phyloP scores from a whole-genome alignment of 2,888 invertebrate genomes.

The Eremobia ochroleuca region DNA sequence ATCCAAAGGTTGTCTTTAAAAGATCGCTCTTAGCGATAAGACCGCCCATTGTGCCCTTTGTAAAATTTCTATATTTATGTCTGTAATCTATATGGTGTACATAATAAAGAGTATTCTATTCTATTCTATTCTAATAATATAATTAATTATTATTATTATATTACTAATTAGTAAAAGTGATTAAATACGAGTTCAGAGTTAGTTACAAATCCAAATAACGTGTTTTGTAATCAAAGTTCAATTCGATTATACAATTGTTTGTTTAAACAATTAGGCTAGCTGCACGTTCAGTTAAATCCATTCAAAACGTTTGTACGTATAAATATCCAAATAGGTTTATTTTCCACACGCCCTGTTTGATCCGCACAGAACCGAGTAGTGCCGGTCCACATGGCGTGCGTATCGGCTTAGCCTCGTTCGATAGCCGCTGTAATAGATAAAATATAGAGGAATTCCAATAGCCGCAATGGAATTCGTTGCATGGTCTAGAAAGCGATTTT shows the following conservation, averaged over 20 bases:
- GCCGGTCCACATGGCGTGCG: slow-evolving; percentile 34
- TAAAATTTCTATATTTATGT: too few relatives aligned
- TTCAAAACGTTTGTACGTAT: slow-evolving; percentile 54
- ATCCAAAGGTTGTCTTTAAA: too few relatives aligned
- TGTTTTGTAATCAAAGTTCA: slow-evolving; percentile 49
- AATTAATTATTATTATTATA: too few relatives aligned
- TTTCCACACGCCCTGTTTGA: slow-evolving; percentile 60
- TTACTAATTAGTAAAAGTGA: background rate
- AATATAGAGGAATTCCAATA: slow-evolving; percentile 61
- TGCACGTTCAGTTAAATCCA: slow-evolving; percentile 36
- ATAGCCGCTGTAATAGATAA: slow-evolving; percentile 60
- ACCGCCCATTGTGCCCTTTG: too few relatives aligned
- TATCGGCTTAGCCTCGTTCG: slow-evolving; percentile 60
- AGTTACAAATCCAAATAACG: slow-evolving; percentile 16
- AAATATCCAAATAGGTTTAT: slow-evolving; percentile 67
- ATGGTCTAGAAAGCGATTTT: slow-evolving; percentile 33
- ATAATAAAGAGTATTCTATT: too few relatives aligned
- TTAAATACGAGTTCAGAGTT: slow-evolving; percentile 19
- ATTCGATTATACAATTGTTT: slow-evolving; percentile 50
- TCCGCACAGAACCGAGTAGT: slow-evolving; percentile 44
- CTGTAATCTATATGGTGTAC: too few relatives aligned
- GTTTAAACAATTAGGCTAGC: slow-evolving; percentile 46
- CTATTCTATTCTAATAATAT: too few relatives aligned
- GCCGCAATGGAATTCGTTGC: slow-evolving; percentile 36
- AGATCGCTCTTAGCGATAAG: too few relatives aligned